A percentile compares a stretch with the other conserved stretches of the same genome.
These are phyloP conservation scores for Bombus superbus DNA, from an alignment of 1,140 invertebrate genomes.

Conservation along the genomic window DNA sequence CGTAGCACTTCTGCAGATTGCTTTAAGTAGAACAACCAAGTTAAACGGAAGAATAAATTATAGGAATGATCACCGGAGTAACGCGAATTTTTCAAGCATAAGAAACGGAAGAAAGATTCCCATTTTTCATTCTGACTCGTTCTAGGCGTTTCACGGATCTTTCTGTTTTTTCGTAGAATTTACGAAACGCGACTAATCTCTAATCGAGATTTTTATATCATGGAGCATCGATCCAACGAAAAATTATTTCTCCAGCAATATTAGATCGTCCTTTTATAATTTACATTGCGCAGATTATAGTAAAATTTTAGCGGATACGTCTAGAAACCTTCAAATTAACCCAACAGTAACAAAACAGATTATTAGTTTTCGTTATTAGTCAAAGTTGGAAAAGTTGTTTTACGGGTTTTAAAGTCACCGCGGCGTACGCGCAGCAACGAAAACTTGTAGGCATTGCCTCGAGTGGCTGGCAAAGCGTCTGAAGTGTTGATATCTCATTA, in stretches of 20 bases:
- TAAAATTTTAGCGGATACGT: no score
- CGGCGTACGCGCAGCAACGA: no score
- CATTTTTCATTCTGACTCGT: background rate
- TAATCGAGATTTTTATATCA: background rate
- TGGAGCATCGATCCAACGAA: no score
- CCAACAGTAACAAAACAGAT: background rate
- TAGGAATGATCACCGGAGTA: background rate
- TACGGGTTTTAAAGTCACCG: background rate
- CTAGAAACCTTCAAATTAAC: background rate
- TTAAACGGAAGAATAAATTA: constrained; percentile 3
- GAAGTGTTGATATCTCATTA: constrained; percentile 36
- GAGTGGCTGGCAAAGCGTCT: background rate
- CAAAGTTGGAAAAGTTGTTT: background rate
- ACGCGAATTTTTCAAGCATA: background rate
- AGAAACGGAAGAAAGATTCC: background rate
- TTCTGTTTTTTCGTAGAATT: background rate
- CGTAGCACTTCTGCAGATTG: background rate
- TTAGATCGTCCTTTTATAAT: no score
- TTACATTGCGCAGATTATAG: no score
- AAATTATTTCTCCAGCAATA: no score
- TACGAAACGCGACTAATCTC: background rate
- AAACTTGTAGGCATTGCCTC: background rate
- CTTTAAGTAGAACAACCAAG: background rate
- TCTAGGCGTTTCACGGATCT: background rate
- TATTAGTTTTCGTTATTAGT: no score